Base-by-base conservation (phyloP, 2,888 invertebrate genomes). In the Leptinotarsa peninsularis region DNA sequence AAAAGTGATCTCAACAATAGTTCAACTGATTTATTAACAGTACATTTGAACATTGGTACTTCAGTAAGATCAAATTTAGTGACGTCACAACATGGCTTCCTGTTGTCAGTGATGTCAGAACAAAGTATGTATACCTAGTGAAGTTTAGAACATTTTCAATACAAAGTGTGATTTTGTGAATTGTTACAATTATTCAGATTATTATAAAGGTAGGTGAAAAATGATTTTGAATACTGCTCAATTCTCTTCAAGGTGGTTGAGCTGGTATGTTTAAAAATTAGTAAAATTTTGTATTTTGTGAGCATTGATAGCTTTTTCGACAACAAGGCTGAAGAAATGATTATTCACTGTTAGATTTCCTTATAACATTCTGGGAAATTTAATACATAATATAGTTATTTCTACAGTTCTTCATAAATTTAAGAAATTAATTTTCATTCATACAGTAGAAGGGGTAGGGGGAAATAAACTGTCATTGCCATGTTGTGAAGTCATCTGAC, bases 401-500 rank as follows among this genome's bases (percentile, higher is more conserved):
- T 43, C 43, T 43, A 43, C 43, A 43, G 43, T 43, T 43, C 43
- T 13, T 43, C 13, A 43, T 43, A 13, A 43, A 43, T 43, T 43
- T 43, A 10, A 43, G 54, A 4, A 18, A 54, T 3, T 3, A 18
- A 54, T 54, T 13, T 23, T 58, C 21, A 23, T 14, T 58, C 23
- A 23, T 58, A 15, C 23, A 58, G 58, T 58, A 58, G 15, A 52
- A 17, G 52, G n/a, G 52, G 52, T 52, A 52, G 1, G 7, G 52
- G n/a, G 4, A 17, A n/a, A 17, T 52, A 2, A 52, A 5, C 7
- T 33, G 1, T 63, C 17, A 33, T 63, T 33, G 63, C 63, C 63
- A 63, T 63, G 63, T 63, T 63, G 63, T 63, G 63, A 63, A 33
- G 33, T 63, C 63, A 63, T 21, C 58, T 58, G 58, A 58, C 58